These are phyloP conservation scores for Therioaphis trifolii DNA, from an alignment of 2,888 invertebrate species.

Conservation along the genomic window DNA sequence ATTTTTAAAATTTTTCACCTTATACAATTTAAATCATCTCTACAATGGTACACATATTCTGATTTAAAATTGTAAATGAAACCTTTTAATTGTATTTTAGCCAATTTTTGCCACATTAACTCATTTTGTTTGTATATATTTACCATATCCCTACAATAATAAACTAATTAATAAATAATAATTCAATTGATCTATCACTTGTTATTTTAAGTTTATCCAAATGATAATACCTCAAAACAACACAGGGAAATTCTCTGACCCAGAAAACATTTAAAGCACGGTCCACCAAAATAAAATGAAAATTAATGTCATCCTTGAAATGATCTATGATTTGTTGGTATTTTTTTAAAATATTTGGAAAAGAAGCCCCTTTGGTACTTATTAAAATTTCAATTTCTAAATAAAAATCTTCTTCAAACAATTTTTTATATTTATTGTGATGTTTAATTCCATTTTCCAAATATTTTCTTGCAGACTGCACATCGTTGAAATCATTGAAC, in stretches of 20 bases:
- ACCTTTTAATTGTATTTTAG: background rate
- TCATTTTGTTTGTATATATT: background rate
- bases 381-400: background rate
- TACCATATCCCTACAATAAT: background rate
- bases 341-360: background rate
- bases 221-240: background rate
- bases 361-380: too few relatives aligned
- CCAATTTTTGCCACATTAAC: conserved; percentile 10
- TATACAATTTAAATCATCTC: background rate
- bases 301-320: background rate
- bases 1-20: background rate
- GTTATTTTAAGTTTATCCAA: background rate
- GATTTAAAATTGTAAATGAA: background rate
- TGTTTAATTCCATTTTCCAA: background rate
- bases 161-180: background rate
- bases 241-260: background rate
- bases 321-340: background rate
- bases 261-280: background rate
- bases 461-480: background rate
- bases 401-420: background rate
- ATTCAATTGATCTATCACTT: background rate
- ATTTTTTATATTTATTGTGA: background rate
- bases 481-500: background rate
- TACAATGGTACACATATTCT: background rate
- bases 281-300: background rate